Base-by-base conservation (phyloP, 2,797 vertebrate species). In the Channallabes apus region DNA sequence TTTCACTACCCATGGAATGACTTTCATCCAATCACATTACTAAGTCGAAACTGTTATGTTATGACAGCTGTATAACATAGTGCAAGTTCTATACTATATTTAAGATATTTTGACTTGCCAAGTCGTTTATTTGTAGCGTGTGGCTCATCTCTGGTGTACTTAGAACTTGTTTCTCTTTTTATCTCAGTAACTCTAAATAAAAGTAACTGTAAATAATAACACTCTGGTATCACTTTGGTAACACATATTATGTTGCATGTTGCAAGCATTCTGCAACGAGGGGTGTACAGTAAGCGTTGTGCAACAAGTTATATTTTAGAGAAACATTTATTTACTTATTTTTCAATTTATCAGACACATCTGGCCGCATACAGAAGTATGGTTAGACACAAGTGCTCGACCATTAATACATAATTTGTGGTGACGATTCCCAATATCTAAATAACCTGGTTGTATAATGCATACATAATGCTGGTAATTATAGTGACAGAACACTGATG, bases 191-290 rank as follows among this genome's bases (percentile, higher is more conserved):
- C 51, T 20, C 15, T 29, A n/a, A 75, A 54, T 27, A 1, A 6
- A 20, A 9, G 18, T 22, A 35, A 58, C 29, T 14, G 2, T 15
- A 4, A 75, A 56, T 22, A 22, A 14, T 0, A 59, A 22, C 54
- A 78, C 56, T 59, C 29, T 78, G 56, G 20, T 77, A 22, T 58
- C 73, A 58, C 73, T 56, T 56, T 75, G 46, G n/a, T 76, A 32
- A 29, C 54, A 32, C 51, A 29, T 59, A 1, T 35, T 54, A 11
- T 56, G n/a, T 35, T 61, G 29, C 56, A 61, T 3, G 22, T 38
- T 79, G 22, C 76, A 62, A 24, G 14, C 32, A 7, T 79, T 41
- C 32, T 62, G 58, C 58, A 79, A 38, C 76, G 41, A 61, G 6
- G 1, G 20, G 32, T 22, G 1, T 29, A 27, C 20, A 78, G n/a